Evolutionary conservation across 1,140 invertebrate genomes (phyloP).

Genomic region (Lepidurus apus): DNA sequence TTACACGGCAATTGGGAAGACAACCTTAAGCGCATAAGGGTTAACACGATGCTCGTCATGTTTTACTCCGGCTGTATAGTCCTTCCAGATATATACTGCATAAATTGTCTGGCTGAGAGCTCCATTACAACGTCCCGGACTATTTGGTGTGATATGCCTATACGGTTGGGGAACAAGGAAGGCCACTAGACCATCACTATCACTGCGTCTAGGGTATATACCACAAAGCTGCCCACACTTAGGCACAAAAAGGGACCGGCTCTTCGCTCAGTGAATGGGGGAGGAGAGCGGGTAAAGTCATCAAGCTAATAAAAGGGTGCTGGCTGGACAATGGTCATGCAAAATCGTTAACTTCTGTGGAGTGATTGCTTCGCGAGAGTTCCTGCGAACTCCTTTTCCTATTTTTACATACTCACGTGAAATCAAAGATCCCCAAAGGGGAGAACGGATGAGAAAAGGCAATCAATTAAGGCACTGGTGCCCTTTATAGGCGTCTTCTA

Average conservation of each 20-base stretch:
- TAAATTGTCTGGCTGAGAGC: background rate
- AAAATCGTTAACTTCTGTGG: conserved; percentile 5
- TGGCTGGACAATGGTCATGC: conserved; percentile 15
- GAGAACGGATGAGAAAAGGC: background rate
- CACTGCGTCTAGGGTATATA: background rate
- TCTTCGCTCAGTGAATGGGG: background rate
- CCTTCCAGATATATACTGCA: background rate
- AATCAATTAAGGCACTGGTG: background rate
- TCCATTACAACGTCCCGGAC: background rate
- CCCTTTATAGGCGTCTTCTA: conserved; percentile 8
- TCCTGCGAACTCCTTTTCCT: background rate
- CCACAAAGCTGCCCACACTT: conserved; percentile 17
- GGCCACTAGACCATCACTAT: background rate
- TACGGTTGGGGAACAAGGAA: background rate
- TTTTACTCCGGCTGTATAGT: background rate
- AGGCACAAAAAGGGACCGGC: background rate
- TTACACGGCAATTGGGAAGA: background rate
- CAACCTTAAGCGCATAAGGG: background rate
- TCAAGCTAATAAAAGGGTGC: conserved; percentile 21
- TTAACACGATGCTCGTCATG: conserved; percentile 1
- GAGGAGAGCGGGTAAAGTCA: conserved; percentile 17
- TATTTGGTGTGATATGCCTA: background rate
- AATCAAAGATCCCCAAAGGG: background rate
- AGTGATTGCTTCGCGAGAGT: conserved; percentile 5
- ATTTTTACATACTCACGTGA: conserved; percentile 22